Percentiles rank a stretch among this genome's conserved stretches.
Conservation (phyloP, 2,888 invertebrate genomes). For the Bhutanitis thaidina region DNA sequence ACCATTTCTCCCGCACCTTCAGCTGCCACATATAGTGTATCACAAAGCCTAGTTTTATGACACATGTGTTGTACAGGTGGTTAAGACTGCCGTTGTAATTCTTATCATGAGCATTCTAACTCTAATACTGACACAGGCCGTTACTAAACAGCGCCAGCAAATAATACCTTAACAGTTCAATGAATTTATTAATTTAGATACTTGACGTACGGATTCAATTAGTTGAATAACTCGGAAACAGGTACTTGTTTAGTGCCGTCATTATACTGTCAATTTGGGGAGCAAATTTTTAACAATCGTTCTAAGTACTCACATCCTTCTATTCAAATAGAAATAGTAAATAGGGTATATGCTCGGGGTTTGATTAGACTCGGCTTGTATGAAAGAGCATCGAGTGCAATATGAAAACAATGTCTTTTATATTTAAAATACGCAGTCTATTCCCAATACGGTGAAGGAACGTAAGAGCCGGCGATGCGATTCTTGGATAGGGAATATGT, state of each 20-base stretch:
- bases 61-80: too few species aligned
- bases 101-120: too few species aligned
- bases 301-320: conserved; percentile 42
- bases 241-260: conserved; percentile 30
- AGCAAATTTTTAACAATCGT: conserved; percentile 37
- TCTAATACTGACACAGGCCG: too few species aligned
- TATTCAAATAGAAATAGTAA: conserved; percentile 20
- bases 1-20: too few species aligned
- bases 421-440: background rate
- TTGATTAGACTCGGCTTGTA: conserved; percentile 9
- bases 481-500: background rate
- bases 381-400: background rate
- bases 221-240: conserved; percentile 35
- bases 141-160: too few species aligned
- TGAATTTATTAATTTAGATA: too few species aligned
- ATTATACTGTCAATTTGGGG: conserved; percentile 40
- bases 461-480: background rate
- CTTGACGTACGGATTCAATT: conserved; percentile 18
- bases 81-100: too few species aligned
- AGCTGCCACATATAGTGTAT: too few species aligned
- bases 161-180: too few species aligned
- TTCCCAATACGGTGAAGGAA: background rate
- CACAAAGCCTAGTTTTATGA: too few species aligned
- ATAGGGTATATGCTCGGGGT: conserved; percentile 10
- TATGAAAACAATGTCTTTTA: conserved; percentile 3